Evolutionary conservation across 2,797 vertebrate species (phyloP), one percentile per base, ranked within the genome.

Genomic region (Sebastes cheni): DNA sequence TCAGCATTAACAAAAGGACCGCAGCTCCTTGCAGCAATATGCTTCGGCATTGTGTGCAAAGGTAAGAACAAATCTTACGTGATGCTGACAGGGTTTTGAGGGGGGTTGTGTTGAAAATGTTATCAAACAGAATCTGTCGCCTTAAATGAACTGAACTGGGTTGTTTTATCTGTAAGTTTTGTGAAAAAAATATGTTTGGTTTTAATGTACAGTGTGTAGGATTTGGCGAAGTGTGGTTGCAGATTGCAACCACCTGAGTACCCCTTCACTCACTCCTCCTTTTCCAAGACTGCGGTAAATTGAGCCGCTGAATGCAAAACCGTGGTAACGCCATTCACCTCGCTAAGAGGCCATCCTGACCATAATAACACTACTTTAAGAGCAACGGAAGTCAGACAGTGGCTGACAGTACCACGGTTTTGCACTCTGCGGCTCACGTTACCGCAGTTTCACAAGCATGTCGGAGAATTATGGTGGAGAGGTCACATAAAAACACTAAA

Each of bases 1-100:
- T 72, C 81, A 88, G 90, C 80, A 80, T 87, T 89, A 88, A 90
- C 80, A 87, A 83, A 77, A 82, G 84, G 84, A 42, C 81, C 25
- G 3, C 67, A 64, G 67, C 78, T 82, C 78, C 86, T 76, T 39
- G 67, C 72, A 84, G 80, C 69, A 64, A 78, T 83, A 70, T 78
- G 81, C 60, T 79, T 69, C 65, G 10, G 61, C 18, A 78, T 60
- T 77, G 83, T 89, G 79, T 81, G 61, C 81, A 84, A 85, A 83
- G 73, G 79, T 64, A 68, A 72, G 68, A 66, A 68, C 42, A 82
- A 87, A 85, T 83, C 83, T 82, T 59, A 81, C 60, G 60, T 72
- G 60, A 55, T 70, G 75, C 77, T 58, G 67, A 76, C 20, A 56
- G 46, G 75, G 22, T 23, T 55, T 56, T 46, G 0, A 13, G 12